These are phyloP conservation scores for Lithophane leautieri DNA, from an alignment of 2,888 invertebrate genomes.

Conservation along the genomic window DNA sequence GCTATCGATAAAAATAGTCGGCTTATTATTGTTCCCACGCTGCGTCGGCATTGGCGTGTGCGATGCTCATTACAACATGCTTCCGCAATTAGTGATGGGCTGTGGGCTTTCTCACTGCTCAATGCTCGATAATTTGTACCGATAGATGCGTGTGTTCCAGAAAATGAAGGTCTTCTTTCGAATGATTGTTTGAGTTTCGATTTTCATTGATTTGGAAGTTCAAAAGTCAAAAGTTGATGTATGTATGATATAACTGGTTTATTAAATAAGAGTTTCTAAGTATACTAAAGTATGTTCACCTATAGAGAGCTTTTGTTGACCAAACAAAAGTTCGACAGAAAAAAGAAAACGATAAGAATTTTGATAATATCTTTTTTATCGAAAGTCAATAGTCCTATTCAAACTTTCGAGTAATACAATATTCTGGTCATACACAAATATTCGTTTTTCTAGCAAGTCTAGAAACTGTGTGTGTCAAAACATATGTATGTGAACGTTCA, in stretches of 20 bases:
- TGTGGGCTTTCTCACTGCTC: constrained; percentile 78
- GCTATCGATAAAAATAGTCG: constrained; percentile 66
- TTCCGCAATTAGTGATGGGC: constrained; percentile 85
- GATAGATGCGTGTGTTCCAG: constrained; percentile 41
- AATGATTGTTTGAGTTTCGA: background rate
- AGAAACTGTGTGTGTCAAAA: constrained; percentile 43
- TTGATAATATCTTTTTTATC: background rate
- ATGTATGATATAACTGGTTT: background rate
- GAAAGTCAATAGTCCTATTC: background rate
- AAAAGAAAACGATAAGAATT: background rate
- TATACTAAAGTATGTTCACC: background rate
- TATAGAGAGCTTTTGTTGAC: background rate
- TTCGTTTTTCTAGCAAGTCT: constrained; percentile 21
- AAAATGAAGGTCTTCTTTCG: constrained; percentile 7
- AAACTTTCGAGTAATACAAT: background rate
- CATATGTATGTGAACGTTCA: constrained; percentile 43
- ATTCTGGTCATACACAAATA: constrained; percentile 26
- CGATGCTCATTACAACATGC: constrained; percentile 83
- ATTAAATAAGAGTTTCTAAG: too few species aligned
- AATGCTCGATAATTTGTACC: constrained; percentile 59
- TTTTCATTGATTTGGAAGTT: background rate
- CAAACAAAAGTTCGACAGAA: background rate
- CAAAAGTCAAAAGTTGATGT: background rate
- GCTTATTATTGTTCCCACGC: constrained; percentile 74
- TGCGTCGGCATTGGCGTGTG: constrained; percentile 81